phyloP scores from a whole-genome alignment of 2,797 vertebrate species.

The Hyperoplus lanceolatus region DNA sequence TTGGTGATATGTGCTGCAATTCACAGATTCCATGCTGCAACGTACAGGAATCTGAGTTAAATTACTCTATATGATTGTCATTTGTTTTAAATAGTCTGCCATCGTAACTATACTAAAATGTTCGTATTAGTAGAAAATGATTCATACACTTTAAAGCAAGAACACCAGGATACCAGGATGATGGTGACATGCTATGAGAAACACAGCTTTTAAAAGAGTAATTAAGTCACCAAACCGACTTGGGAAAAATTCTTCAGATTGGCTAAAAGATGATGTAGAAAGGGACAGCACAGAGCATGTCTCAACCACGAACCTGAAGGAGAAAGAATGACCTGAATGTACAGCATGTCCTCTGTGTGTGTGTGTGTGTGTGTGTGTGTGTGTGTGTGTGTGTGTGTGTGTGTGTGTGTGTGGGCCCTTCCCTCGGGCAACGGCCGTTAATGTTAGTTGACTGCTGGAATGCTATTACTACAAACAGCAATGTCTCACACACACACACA shows the following conservation, averaged over 20 bases:
- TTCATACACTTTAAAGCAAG: too few species aligned
- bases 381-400: conserved; percentile 42
- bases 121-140: too few species aligned
- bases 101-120: too few species aligned
- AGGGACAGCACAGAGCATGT: conserved; percentile 52
- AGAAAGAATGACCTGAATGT: conserved; percentile 76
- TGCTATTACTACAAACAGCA: conserved; percentile 70
- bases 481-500: conserved; percentile 25
- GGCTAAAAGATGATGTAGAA: conserved; percentile 19
- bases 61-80: neutral
- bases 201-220: too few species aligned
- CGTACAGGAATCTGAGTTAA: conserved; percentile 26
- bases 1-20: conserved; percentile 24
- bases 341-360: conserved; percentile 17
- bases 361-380: conserved; percentile 38
- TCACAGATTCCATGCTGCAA: conserved; percentile 23
- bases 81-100: too few species aligned
- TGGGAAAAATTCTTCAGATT: neutral
- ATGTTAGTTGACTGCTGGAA: conserved; percentile 71
- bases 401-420: conserved; percentile 52
- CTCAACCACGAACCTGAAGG: conserved; percentile 62
- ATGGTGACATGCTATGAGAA: too few species aligned
- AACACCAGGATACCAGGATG: too few species aligned
- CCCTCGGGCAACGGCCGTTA: conserved; percentile 57
- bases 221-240: too few species aligned